A percentile compares a stretch with the other conserved stretches of the same genome.
These are phyloP conservation scores for Lepetodrilus schrolli DNA, from an alignment of 2,888 invertebrate genomes.

Conservation along the genomic window DNA sequence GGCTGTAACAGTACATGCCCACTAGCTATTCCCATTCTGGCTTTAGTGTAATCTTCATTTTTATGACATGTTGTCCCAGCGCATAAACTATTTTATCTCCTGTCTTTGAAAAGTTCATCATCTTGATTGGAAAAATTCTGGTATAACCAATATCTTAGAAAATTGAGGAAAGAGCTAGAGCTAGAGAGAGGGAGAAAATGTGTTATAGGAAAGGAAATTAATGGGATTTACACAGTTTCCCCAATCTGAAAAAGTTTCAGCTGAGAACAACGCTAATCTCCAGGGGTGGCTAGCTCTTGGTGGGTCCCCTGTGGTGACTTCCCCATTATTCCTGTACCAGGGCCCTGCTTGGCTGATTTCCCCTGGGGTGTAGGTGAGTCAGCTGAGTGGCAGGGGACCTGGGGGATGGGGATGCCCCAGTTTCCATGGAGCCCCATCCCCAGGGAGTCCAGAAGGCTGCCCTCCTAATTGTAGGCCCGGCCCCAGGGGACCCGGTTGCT, in stretches of 20 bases:
- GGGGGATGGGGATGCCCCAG: conserved; percentile 1
- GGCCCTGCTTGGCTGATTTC: conserved; percentile 6
- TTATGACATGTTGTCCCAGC: too few species aligned
- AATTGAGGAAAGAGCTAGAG: background rate
- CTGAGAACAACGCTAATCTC: conserved; percentile 8
- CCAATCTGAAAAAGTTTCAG: too few species aligned
- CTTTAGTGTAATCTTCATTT: too few species aligned
- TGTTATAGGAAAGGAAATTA: too few species aligned
- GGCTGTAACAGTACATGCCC: too few species aligned
- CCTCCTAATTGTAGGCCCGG: conserved; percentile 1
- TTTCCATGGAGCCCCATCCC: background rate
- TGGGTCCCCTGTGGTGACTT: background rate
- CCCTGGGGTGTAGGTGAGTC: conserved; percentile 17
- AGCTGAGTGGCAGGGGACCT: background rate
- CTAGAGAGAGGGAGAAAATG: too few species aligned
- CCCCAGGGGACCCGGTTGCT: conserved; percentile 17
- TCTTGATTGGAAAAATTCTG: background rate
- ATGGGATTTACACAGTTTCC: too few species aligned
- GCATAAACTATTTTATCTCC: background rate
- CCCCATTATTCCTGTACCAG: background rate
- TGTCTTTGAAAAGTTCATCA: background rate
- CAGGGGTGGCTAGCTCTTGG: background rate
- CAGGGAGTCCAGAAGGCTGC: background rate
- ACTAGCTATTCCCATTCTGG: too few species aligned
- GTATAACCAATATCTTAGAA: background rate